phyloP scores from a whole-genome alignment of 2,888 invertebrate species.

The Trisateles emortualis region DNA sequence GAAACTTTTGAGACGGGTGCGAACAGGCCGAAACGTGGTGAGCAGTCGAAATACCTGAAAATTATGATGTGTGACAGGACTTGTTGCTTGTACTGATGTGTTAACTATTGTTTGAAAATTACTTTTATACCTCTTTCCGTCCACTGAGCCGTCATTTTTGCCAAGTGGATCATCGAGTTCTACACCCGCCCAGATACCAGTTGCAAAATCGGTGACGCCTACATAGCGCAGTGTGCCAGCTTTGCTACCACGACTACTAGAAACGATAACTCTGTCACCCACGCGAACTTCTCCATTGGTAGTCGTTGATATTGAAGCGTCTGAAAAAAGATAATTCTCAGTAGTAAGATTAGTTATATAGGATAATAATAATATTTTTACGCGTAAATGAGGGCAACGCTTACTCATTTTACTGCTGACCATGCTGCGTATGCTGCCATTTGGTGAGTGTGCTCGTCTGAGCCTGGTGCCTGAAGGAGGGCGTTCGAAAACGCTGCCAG shows the following conservation, averaged over 20 bases:
- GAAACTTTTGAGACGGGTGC: conserved; percentile 97
- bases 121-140: conserved; percentile 92
- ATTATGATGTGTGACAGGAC: conserved; percentile 19
- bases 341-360: not conserved
- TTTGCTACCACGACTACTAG: conserved; percentile 94
- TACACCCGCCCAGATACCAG: conserved; percentile 98
- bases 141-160: conserved; percentile 98
- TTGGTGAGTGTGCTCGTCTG: conserved; percentile 78
- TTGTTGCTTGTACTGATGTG: not conserved
- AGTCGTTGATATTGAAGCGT: conserved; percentile 81
- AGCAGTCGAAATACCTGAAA: conserved; percentile 97
- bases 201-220: conserved; percentile 96
- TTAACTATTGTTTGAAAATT: not conserved
- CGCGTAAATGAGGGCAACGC: conserved; percentile 35
- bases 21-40: conserved; percentile 96
- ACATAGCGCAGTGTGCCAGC: conserved; percentile 94
- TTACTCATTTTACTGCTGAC: conserved; percentile 86
- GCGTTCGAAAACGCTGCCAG: conserved; percentile 81
- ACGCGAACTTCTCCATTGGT: conserved; percentile 90
- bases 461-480: conserved; percentile 78
- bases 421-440: conserved; percentile 82
- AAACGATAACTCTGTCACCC: conserved; percentile 97
- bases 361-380: not conserved
- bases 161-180: conserved; percentile 97
- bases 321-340: conserved; percentile 50